A percentile compares a stretch with the other conserved stretches of the same genome.
Conservation (phyloP, 2,888 invertebrate genomes). For the Chirona hameri region DNA sequence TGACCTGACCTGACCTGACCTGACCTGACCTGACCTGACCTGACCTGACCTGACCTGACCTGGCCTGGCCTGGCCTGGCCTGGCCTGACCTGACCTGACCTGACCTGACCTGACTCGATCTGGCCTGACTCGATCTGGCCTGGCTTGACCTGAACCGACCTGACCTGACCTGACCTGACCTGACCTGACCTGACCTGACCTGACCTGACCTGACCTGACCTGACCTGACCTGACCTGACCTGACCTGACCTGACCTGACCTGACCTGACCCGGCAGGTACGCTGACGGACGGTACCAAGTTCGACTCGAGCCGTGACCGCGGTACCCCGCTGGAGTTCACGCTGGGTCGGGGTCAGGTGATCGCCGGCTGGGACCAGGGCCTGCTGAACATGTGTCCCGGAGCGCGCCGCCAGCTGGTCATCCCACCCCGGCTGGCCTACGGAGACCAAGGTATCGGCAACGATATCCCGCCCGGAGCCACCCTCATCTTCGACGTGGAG, state of each 20-base stretch:
- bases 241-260: background rate
- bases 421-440: conserved; percentile 47
- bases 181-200: background rate
- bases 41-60: background rate
- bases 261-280: background rate
- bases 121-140: background rate
- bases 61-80: too few species aligned
- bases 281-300: conserved; percentile 29
- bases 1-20: too few species aligned
- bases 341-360: conserved; percentile 49
- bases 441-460: conserved; percentile 42
- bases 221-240: too few species aligned
- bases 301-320: conserved; percentile 34
- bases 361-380: conserved; percentile 51
- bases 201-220: too few species aligned
- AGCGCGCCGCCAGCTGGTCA: conserved; percentile 47
- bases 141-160: too few species aligned
- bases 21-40: background rate
- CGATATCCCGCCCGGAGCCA: conserved; percentile 54
- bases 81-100: too few species aligned
- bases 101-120: too few species aligned
- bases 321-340: conserved; percentile 48
- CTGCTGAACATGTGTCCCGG: conserved; percentile 49
- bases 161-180: too few species aligned
- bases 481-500: conserved; percentile 86